Evolutionary conservation across 2,113 vertebrate genomes (phyloP).

Genomic region (Calypte anna): DNA sequence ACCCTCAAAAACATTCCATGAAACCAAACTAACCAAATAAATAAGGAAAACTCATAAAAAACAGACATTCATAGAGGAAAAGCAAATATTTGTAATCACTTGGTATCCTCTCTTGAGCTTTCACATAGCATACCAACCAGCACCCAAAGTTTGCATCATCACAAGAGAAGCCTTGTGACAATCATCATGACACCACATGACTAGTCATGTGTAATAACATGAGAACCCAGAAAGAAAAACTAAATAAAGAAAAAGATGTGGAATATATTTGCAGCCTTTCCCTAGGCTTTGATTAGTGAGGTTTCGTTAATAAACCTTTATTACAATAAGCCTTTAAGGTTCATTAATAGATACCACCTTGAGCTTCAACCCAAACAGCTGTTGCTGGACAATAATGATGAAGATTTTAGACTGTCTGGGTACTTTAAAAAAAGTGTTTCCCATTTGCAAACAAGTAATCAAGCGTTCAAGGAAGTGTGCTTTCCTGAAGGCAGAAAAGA

Average conservation of each 20-base stretch:
- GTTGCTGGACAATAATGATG: neutral
- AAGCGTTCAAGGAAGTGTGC: neutral
- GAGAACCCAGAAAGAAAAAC: fast-evolving
- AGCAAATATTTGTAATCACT: fast-evolving
- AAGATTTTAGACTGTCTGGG: neutral
- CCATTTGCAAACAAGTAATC: conserved; percentile 18
- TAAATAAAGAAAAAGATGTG: neutral
- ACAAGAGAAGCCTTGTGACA: neutral
- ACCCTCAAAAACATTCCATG: neutral
- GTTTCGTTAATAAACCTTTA: neutral
- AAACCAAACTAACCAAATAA: too few relatives aligned
- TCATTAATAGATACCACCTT: neutral
- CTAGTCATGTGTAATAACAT: neutral
- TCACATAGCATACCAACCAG: neutral
- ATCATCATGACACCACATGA: too few relatives aligned
- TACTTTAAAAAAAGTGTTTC: neutral
- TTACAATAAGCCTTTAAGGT: neutral
- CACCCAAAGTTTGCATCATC: neutral
- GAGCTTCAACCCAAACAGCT: neutral
- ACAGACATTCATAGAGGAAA: neutral
- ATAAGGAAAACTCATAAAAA: neutral
- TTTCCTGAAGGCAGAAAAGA: neutral
- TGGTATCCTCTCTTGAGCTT: neutral
- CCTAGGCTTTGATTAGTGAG: neutral
- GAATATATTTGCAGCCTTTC: neutral